Evolutionary conservation across 2,113 vertebrate species (phyloP).

Genomic region (Dasyurus viverrinus): DNA sequence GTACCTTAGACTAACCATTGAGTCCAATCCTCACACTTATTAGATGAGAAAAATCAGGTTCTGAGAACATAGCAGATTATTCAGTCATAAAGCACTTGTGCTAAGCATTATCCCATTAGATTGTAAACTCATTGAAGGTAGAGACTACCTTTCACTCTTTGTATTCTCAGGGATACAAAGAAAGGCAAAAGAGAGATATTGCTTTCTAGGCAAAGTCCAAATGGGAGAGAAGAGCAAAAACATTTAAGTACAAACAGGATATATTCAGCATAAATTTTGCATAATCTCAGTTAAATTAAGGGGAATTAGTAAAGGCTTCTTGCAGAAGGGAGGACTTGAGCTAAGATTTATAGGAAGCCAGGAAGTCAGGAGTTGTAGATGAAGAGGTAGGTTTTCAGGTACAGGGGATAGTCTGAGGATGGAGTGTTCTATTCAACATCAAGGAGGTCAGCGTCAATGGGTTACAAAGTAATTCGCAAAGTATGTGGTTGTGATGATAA

Average conservation of each 20-base stretch:
- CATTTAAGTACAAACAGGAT: neutral
- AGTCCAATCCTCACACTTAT: no score
- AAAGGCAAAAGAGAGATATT: neutral
- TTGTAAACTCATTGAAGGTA: neutral
- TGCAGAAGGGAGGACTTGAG: neutral
- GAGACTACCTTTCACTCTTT: neutral
- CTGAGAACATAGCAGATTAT: no score
- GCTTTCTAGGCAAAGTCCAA: no score
- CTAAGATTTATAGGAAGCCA: neutral
- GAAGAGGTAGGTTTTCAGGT: neutral
- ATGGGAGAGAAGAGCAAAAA: no score
- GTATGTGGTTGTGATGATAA: neutral
- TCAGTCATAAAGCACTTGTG: no score
- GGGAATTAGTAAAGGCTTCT: neutral
- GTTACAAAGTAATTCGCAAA: neutral
- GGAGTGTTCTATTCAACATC: neutral
- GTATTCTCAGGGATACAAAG: neutral
- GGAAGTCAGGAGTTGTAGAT: neutral
- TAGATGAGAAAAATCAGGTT: no score
- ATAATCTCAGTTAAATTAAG: neutral
- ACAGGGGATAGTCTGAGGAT: neutral
- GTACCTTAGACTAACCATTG: no score
- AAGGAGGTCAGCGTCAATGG: neutral
- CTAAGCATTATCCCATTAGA: no score
- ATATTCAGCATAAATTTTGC: neutral